Evolutionary conservation across 2,113 vertebrate genomes (phyloP).

Genomic region (Herpailurus yagouaroundi): DNA sequence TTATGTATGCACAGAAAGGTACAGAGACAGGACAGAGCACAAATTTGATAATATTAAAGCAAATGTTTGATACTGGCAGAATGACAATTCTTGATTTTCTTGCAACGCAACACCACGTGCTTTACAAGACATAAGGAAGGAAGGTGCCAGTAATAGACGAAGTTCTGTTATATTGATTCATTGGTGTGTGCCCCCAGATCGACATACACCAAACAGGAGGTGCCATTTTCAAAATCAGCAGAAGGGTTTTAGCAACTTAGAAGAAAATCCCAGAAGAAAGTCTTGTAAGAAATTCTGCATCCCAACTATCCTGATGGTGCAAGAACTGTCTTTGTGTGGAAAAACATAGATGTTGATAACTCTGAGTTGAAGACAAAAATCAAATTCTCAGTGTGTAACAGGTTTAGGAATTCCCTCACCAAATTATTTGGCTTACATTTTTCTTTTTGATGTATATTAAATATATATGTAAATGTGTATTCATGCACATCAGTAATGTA

Average conservation of each 20-base stretch:
- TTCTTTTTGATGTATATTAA: not conserved
- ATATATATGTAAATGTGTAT: no score
- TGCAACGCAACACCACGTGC: not conserved
- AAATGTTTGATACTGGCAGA: not conserved
- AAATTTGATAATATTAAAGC: not conserved
- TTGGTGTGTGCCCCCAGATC: not conserved
- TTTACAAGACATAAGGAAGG: not conserved
- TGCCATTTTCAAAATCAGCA: not conserved
- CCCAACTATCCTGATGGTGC: not conserved
- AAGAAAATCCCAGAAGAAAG: slow-evolving; percentile 41
- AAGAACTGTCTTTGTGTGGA: not conserved
- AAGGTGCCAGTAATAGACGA: not conserved
- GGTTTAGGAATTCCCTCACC: slow-evolving; percentile 10
- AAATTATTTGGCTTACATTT: not conserved
- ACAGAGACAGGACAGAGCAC: not conserved
- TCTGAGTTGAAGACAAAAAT: slow-evolving; percentile 2
- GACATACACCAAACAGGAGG: not conserved
- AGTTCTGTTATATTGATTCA: not conserved
- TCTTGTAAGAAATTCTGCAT: slow-evolving; percentile 26
- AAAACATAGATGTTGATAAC: slow-evolving; percentile 27
- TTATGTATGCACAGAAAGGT: not conserved
- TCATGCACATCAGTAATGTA: not conserved
- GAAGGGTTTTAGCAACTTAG: not conserved
- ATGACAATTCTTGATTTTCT: not conserved
- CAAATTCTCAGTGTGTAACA: not conserved